Base-by-base conservation (phyloP, 2,888 invertebrate genomes). In the Nomada ferruginata region DNA sequence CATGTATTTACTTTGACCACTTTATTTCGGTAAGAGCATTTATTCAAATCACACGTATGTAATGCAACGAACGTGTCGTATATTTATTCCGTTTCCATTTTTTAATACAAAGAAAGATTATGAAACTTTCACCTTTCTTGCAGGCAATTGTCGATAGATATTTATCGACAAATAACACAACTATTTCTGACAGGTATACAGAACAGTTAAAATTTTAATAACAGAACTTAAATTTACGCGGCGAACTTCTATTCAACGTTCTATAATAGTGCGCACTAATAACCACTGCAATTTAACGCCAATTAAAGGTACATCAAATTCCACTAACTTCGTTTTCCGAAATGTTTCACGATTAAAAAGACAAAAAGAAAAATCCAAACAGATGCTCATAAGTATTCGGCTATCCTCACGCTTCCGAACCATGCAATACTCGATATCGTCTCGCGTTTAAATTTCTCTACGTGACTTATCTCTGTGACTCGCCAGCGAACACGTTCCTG, bases 381-480 rank as follows among this genome's bases (percentile, higher is more conserved):
- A 13, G 4, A 10, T 20, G 0, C 47, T 47, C 47, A 13, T 10
- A 15, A 47, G 13, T 36, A 36, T 36, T 7, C 36, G 36, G 7
- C 36, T 7, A 36, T 36, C 36, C 36, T 36, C 36, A 36, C 36
- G 44, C 26, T 71, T 71, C 36, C 52, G 66, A 71, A 61, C 71
- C 29, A 20, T 18, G 20, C 52, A 63, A 52, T 42, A 63, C 59
- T 66, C 15, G 26, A 36, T 20, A 42, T 63, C 63, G 63, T 13
- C 18, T 72, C 63, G 78, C 52, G 55, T 50, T 53, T 59, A 44
- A 77, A 29, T 20, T 77, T 70, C 55, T 66, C 15, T 55, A 76
- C 69, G 69, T 70, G 59, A 70, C 59, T 70, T 71, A 61, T 71
- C 50, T 71, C 50, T 36, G 59, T 9, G 47, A 42, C 70, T 52